Evolutionary conservation across 2,797 vertebrate species (phyloP), one percentile per base, ranked within the genome.

Genomic region (Brachyalestes nurse): DNA sequence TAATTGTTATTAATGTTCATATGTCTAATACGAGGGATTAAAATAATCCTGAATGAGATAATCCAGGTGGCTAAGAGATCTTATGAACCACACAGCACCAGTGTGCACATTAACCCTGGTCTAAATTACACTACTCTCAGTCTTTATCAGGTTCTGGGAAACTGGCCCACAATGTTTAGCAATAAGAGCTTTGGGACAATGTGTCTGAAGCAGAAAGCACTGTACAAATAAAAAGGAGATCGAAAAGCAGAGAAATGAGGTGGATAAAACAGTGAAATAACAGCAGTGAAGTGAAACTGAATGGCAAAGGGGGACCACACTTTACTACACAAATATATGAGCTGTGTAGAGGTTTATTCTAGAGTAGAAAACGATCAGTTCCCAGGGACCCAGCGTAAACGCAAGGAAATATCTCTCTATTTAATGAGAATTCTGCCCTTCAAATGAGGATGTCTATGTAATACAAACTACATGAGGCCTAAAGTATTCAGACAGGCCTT

Each of bases 251-350:
- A 14, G 23, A 28, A 34, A 16, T 62, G 25, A 62, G 23, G 60
- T 14, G 5, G 60, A 62, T 60, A 23, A 60, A 23, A 25, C 57
- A 60, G 12, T 62, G 25, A 62, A 62, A 10, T 25, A 61, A 34
- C 60, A 62, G 14, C 60, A 62, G 60, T 28, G 60, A 3, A 34
- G 60, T 62, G 60, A 62, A 62, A 62, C 60, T 64, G 61, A 64
- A 64, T 2, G 5, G 14, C 14, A 64, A 38, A 34, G 4, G 4
- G 13, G 5, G 10, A 12, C 28, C 9, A 60, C 8, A 34, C 28
- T 34, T 7, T 34, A 34, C 34, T 34, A 34, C 34, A 34, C 12
- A 64, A 14, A 0, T 4, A 34, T 64, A 34, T 64, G 58, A 8
- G 21, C 61, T 64, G n/a, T 10, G 14, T 23, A 60, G 51, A 53